A percentile compares a stretch with the other conserved stretches of the same genome.
These are phyloP conservation scores for Gavialis gangeticus DNA, from an alignment of 2,113 vertebrate species.

Conservation along the genomic window DNA sequence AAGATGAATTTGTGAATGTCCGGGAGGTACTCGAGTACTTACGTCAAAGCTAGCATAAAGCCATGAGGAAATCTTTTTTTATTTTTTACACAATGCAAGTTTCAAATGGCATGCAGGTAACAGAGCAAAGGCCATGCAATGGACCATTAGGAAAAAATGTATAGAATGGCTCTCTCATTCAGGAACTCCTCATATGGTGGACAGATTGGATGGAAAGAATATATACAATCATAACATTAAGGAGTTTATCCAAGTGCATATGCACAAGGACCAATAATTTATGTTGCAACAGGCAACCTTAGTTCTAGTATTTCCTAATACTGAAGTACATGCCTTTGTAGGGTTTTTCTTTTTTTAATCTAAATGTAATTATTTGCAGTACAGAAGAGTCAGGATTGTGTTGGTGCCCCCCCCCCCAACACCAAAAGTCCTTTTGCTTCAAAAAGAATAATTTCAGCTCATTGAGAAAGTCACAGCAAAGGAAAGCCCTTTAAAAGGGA, in stretches of 20 bases:
- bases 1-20: background rate
- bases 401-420: background rate
- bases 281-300: background rate
- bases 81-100: background rate
- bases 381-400: too few species aligned
- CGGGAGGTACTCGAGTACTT: background rate
- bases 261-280: rapidly evolving
- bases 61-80: conserved; percentile 1
- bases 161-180: background rate
- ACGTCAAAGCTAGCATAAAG: background rate
- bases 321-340: background rate
- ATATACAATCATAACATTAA: background rate
- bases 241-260: background rate
- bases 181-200: rapidly evolving
- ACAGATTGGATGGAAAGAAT: background rate
- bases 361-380: too few species aligned
- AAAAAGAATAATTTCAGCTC: background rate
- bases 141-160: background rate
- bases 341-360: too few species aligned
- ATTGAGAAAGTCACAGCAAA: background rate
- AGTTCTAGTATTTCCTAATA: rapidly evolving
- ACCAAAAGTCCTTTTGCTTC: background rate
- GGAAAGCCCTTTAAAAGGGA: background rate
- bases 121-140: background rate
- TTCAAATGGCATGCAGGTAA: background rate